Percentiles rank a stretch among this genome's conserved stretches.
Conservation (phyloP, 2,888 invertebrate species). For the Melipona bicolor region DNA sequence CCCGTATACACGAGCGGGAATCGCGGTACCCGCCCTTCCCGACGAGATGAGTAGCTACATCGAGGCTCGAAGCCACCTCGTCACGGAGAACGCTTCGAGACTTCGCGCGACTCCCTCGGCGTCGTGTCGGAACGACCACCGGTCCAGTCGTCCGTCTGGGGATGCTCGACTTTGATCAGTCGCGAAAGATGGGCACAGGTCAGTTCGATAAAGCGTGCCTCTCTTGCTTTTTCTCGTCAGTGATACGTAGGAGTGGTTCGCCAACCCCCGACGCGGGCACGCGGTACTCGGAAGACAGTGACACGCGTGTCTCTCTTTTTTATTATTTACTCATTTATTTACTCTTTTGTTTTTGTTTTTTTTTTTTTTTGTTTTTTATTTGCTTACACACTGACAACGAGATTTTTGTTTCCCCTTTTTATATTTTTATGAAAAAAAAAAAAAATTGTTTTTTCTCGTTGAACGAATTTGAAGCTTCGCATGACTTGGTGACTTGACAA, state of each 20-base stretch:
- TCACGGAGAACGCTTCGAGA: conserved; percentile 76
- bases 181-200: conserved; percentile 91
- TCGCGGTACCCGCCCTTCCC: conserved; percentile 66
- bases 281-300: conserved; percentile 34
- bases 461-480: neutral
- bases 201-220: conserved; percentile 75
- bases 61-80: conserved; percentile 73
- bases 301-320: conserved; percentile 9
- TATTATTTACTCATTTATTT: neutral
- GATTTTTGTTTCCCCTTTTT: neutral
- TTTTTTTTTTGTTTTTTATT: neutral
- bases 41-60: conserved; percentile 69
- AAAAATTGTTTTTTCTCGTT: neutral
- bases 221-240: conserved; percentile 40
- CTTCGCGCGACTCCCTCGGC: conserved; percentile 73
- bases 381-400: no score
- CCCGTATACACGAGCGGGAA: conserved; percentile 34
- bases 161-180: conserved; percentile 79
- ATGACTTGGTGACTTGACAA: conserved; percentile 2
- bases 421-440: no score
- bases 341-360: neutral
- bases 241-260: conserved; percentile 36
- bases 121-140: conserved; percentile 65
- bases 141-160: conserved; percentile 70
- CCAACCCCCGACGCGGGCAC: conserved; percentile 16